Evolutionary conservation across 2,113 vertebrate genomes (phyloP).

Genomic region (Heterotilapia buettikoferi): DNA sequence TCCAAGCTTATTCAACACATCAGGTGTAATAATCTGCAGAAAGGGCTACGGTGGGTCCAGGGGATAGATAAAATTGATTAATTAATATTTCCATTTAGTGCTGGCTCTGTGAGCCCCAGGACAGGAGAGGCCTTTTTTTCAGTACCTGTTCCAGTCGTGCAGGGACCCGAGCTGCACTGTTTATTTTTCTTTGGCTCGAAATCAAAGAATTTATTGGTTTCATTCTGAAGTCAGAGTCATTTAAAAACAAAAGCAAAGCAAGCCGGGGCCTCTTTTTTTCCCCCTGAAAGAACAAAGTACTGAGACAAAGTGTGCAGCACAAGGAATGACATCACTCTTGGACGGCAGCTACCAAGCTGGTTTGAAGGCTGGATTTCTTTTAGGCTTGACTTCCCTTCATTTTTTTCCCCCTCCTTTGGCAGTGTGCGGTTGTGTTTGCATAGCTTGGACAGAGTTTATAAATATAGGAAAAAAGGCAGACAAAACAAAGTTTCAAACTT

Average conservation of each 20-base stretch:
- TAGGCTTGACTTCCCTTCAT: neutral
- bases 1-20: constrained; percentile 62
- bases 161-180: neutral
- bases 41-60: constrained; percentile 10
- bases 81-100: constrained; percentile 51
- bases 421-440: constrained; percentile 30
- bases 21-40: constrained; percentile 56
- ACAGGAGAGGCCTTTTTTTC: neutral
- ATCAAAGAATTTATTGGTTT: constrained; percentile 51
- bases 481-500: constrained; percentile 57
- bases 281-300: constrained; percentile 49
- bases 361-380: constrained; percentile 47
- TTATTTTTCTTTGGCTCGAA: constrained; percentile 44
- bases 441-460: constrained; percentile 43
- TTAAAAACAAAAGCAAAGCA: constrained; percentile 34
- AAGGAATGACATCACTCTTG: constrained; percentile 66
- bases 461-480: constrained; percentile 43
- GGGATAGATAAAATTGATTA: constrained; percentile 54
- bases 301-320: constrained; percentile 56
- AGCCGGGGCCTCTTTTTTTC: constrained; percentile 11
- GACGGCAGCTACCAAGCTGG: constrained; percentile 30
- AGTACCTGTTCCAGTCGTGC: constrained; percentile 1
- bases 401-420: constrained; percentile 4
- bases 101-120: neutral
- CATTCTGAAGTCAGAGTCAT: constrained; percentile 28